A percentile compares a stretch with the other conserved stretches of the same genome.
Conservation (phyloP, 1,140 invertebrate species). For the Neotoxoptera formosana region DNA sequence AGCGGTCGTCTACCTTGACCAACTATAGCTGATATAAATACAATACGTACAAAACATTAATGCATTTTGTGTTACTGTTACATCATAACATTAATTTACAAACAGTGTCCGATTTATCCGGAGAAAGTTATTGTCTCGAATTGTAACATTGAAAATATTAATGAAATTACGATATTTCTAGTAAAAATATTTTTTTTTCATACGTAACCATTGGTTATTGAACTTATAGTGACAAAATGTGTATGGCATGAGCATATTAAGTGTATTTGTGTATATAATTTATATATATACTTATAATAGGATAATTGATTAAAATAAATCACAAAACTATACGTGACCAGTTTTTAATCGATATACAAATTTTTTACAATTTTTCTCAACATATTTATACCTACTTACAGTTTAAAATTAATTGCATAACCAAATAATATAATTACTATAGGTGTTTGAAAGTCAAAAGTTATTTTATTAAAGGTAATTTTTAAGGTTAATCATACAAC, state of each 20-base stretch:
- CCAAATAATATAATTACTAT: background rate
- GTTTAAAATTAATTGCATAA: background rate
- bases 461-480: background rate
- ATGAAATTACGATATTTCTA: background rate
- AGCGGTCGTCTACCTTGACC: slow-evolving; percentile 26
- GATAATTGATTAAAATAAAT: background rate
- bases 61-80: background rate
- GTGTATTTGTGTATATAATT: too few species aligned
- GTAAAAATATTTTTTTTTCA: background rate
- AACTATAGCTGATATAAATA: background rate
- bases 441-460: background rate
- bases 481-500: background rate
- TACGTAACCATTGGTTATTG: background rate
- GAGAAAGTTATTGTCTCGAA: slow-evolving; percentile 21
- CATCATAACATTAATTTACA: background rate
- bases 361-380: too few species aligned
- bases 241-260: background rate
- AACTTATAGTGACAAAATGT: background rate
- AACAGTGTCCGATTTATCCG: background rate
- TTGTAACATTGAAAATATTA: background rate
- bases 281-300: too few species aligned
- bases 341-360: slow-evolving; percentile 40
- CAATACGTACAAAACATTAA: background rate
- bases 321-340: background rate
- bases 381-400: too few species aligned